Conservation (phyloP, 2,888 invertebrate genomes). For the Cynaeus angustus region DNA sequence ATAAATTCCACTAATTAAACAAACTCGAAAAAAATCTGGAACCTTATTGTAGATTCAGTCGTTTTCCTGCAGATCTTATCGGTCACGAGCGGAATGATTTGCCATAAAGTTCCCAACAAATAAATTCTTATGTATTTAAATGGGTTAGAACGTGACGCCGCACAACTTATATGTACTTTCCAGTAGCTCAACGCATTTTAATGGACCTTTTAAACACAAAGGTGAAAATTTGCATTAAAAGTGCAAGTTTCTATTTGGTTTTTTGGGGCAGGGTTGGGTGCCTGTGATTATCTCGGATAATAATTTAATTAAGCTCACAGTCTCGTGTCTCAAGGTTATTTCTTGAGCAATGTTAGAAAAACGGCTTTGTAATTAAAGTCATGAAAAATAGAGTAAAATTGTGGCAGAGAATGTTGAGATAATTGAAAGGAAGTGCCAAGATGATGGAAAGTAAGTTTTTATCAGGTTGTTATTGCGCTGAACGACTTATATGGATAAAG, state of each 20-base stretch:
- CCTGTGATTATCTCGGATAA: background rate
- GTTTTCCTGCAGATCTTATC: conserved; percentile 38
- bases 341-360: conserved; percentile 17
- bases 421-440: conserved; percentile 25
- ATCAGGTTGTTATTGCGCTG: conserved; percentile 1
- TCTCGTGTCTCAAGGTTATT: conserved; percentile 12
- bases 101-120: conserved; percentile 46
- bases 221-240: conserved; percentile 44
- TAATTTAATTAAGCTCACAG: conserved; percentile 12
- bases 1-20: conserved; percentile 34
- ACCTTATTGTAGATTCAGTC: conserved; percentile 22
- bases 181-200: conserved; percentile 44
- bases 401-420: conserved; percentile 24
- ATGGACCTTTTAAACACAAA: conserved; percentile 32
- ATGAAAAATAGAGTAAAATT: conserved; percentile 12
- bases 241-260: conserved; percentile 46
- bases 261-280: conserved; percentile 13
- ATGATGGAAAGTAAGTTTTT: conserved; percentile 29
- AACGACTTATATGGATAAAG: conserved; percentile 3
- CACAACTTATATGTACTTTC: conserved; percentile 46
- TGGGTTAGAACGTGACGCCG: conserved; percentile 55
- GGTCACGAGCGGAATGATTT: conserved; percentile 50
- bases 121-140: conserved; percentile 53
- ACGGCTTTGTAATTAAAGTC: conserved; percentile 9
- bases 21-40: conserved; percentile 10